phyloP scores from a whole-genome alignment of 2,797 vertebrate genomes.

The Rachycentron canadum region DNA sequence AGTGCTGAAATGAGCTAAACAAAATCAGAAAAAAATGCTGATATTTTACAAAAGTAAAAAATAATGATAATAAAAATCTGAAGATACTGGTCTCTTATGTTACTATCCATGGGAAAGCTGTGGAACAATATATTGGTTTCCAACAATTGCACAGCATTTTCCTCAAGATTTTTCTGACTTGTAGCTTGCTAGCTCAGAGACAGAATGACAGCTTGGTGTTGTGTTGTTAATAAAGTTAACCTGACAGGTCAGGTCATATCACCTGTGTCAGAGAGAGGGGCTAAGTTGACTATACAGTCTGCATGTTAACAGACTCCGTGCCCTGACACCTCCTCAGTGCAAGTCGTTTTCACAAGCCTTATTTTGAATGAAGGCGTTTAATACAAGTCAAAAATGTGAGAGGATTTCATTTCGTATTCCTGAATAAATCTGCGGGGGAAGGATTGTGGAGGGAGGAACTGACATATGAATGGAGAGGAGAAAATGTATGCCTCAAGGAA shows the following conservation, averaged over 20 bases:
- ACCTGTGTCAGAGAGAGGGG: conserved; percentile 18
- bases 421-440: conserved; percentile 70
- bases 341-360: conserved; percentile 59
- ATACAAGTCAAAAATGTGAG: conserved; percentile 74
- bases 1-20: too few species aligned
- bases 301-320: conserved; percentile 54
- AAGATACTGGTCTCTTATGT: too few species aligned
- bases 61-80: too few species aligned
- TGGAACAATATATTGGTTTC: too few species aligned
- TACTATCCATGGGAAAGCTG: too few species aligned
- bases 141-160: too few species aligned
- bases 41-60: too few species aligned
- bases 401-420: conserved; percentile 73
- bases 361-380: conserved; percentile 67
- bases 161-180: too few species aligned
- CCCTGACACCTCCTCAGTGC: conserved; percentile 53
- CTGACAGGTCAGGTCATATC: conserved; percentile 63
- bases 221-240: too few species aligned
- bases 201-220: too few species aligned
- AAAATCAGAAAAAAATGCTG: too few species aligned
- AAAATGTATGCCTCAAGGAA: conserved; percentile 60
- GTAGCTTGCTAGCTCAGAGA: too few species aligned
- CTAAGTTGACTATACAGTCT: conserved; percentile 42
- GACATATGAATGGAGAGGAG: conserved; percentile 68
- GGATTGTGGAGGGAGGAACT: conserved; percentile 58